Evolutionary conservation across 2,113 vertebrate genomes (phyloP).

Genomic region (Phylloscopus trochilus): DNA sequence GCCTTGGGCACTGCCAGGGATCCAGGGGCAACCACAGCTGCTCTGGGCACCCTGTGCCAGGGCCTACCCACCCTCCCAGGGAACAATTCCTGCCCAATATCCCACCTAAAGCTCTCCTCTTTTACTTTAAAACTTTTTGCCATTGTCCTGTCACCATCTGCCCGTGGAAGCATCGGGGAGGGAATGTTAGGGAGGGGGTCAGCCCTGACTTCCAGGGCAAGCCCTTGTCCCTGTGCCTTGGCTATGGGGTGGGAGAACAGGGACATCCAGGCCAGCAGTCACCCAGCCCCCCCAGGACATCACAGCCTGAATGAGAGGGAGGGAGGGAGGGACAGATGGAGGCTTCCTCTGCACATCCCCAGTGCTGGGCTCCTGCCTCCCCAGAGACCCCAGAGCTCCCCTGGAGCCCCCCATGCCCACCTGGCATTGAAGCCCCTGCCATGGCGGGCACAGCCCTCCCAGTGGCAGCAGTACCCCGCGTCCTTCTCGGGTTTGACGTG

Average conservation of each 20-base stretch:
- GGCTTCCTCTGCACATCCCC: not conserved
- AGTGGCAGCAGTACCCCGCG: conserved; percentile 95
- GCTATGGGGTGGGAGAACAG: not conserved
- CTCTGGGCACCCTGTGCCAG: not conserved
- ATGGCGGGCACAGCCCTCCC: conserved; percentile 95
- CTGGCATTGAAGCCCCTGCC: conserved; percentile 95
- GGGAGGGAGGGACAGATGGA: not conserved
- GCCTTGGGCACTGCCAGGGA: not conserved
- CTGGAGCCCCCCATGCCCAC: conserved; percentile 55
- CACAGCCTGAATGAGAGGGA: fast-evolving
- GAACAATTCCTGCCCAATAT: not conserved
- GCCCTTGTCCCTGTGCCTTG: not conserved
- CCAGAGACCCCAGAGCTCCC: not conserved
- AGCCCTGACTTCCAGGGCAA: no score
- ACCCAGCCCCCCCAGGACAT: not conserved
- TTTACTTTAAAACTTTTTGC: not conserved
- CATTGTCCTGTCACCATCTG: not conserved
- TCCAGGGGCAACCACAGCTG: not conserved
- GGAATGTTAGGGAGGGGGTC: not conserved
- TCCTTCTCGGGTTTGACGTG: conserved; percentile 97
- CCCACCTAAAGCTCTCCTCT: not conserved
- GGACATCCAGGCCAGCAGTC: not conserved
- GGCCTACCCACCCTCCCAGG: fast-evolving
- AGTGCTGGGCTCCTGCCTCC: not conserved
- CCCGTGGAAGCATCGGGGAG: not conserved